A percentile compares a stretch with the other conserved stretches of the same genome.
Evolutionary conservation across 2,797 vertebrate species (phyloP).

Genomic region (Chloroceryle amazona): DNA sequence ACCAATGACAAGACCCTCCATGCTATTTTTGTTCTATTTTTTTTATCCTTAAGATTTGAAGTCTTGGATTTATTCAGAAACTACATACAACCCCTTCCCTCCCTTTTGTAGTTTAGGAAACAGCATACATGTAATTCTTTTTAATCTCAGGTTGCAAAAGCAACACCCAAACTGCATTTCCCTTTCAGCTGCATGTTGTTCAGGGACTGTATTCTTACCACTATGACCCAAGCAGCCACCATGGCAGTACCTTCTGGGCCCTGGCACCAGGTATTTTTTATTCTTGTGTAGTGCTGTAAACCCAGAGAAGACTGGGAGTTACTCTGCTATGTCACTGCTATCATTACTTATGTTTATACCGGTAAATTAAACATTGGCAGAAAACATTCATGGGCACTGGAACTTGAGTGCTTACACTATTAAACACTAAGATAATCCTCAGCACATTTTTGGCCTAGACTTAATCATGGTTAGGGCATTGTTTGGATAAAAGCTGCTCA

Average conservation of each 20-base stretch:
- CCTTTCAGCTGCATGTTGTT: not conserved
- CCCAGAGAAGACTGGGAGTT: not conserved
- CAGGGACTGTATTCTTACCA: not conserved
- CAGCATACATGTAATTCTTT: not conserved
- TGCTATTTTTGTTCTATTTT: not conserved
- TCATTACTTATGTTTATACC: not conserved
- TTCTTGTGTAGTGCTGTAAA: not conserved
- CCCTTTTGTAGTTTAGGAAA: not conserved
- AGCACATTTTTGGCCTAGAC: not conserved
- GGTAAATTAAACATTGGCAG: not conserved
- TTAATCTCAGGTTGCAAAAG: not conserved
- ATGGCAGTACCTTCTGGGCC: fast-evolving
- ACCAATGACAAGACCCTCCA: not conserved
- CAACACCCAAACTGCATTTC: not conserved
- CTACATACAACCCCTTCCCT: fast-evolving
- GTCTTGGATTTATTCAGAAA: not conserved
- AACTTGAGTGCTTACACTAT: not conserved
- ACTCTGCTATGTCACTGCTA: not conserved
- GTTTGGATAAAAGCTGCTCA: not conserved
- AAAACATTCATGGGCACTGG: not conserved
- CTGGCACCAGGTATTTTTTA: not conserved
- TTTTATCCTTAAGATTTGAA: not conserved
- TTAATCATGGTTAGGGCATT: not conserved
- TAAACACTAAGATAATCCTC: not conserved
- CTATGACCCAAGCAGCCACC: not conserved